Percentiles rank a stretch among this genome's conserved stretches.
Evolutionary conservation across 2,797 vertebrate species (phyloP).

Genomic region (Atherinosoma microstoma): DNA sequence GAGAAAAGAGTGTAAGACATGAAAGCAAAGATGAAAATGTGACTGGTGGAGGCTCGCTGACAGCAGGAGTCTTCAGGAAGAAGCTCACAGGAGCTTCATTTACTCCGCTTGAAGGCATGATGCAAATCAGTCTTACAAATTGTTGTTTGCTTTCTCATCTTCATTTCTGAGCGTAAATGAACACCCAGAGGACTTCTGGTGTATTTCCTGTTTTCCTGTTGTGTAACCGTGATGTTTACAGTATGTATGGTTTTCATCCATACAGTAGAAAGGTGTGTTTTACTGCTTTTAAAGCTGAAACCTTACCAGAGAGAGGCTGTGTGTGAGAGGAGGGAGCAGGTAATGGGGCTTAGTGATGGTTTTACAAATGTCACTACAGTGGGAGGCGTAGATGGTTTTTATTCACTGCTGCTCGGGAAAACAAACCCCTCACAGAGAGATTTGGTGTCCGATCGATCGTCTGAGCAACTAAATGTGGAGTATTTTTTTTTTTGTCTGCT

Average conservation of each 20-base stretch:
- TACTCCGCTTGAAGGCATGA: conserved; percentile 26
- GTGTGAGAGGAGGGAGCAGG: background rate
- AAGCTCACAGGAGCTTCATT: conserved; percentile 48
- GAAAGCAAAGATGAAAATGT: conserved; percentile 45
- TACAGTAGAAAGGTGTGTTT: background rate
- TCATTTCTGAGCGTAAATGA: conserved; percentile 31
- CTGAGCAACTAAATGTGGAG: background rate
- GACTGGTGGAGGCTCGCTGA: conserved; percentile 32
- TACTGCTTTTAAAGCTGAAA: background rate
- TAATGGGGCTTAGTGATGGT: conserved; percentile 8
- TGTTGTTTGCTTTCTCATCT: conserved; percentile 41
- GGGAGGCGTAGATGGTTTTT: conserved; percentile 26
- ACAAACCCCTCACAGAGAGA: conserved; percentile 6
- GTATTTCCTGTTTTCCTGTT: background rate
- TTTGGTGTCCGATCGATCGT: conserved; percentile 6
- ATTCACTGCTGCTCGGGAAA: conserved; percentile 1
- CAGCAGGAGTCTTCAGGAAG: conserved; percentile 39
- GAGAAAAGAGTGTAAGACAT: conserved; percentile 19
- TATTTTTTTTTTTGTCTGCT: too few species aligned
- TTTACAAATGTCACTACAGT: conserved; percentile 49
- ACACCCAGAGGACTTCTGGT: background rate
- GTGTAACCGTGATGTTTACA: background rate
- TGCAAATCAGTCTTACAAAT: conserved; percentile 31
- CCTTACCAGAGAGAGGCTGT: background rate
- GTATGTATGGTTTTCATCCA: background rate